phyloP scores from a whole-genome alignment of 2,888 invertebrate genomes.

The Drosophila phalerata region DNA sequence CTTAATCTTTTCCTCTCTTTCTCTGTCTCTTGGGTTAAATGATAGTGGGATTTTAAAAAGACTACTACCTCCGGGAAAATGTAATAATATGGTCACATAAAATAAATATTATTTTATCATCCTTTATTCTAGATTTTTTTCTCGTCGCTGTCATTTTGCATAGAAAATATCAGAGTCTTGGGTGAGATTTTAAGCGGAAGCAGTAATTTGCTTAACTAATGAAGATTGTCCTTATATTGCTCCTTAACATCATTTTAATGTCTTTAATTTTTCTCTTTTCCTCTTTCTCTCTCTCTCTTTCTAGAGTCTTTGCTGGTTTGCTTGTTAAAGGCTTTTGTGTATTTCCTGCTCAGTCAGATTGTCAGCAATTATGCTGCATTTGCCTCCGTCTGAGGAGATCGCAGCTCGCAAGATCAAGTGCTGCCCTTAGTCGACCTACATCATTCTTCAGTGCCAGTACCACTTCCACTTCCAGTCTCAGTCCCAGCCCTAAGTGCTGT shows the following conservation, averaged over 20 bases:
- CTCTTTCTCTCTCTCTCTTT: neutral
- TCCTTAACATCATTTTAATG: slow-evolving; percentile 8
- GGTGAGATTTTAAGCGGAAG: slow-evolving; percentile 10
- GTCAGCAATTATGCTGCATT: slow-evolving; percentile 69
- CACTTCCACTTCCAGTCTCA: neutral
- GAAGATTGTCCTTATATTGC: neutral
- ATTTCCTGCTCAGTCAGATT: slow-evolving; percentile 75
- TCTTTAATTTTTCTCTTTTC: neutral
- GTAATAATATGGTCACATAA: too few relatives aligned
- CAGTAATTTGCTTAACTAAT: slow-evolving; percentile 5
- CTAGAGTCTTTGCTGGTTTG: slow-evolving; percentile 5
- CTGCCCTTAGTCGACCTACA: slow-evolving; percentile 57
- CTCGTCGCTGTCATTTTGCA: too few relatives aligned
- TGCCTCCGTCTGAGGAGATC: slow-evolving; percentile 27
- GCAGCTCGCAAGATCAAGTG: slow-evolving; percentile 65
- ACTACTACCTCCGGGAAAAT: too few relatives aligned
- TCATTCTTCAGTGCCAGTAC: slow-evolving; percentile 31
- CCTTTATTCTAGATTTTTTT: too few relatives aligned
- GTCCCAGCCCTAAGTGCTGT: neutral
- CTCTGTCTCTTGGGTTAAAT: neutral
- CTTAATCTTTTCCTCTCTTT: neutral
- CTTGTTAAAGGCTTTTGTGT: slow-evolving; percentile 47
- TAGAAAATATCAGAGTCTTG: neutral
- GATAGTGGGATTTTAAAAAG: neutral
- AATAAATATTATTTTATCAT: too few relatives aligned